Percentiles rank a stretch among this genome's conserved stretches.
Conservation (phyloP, 2,797 vertebrate species). For the Brachymystax lenok region DNA sequence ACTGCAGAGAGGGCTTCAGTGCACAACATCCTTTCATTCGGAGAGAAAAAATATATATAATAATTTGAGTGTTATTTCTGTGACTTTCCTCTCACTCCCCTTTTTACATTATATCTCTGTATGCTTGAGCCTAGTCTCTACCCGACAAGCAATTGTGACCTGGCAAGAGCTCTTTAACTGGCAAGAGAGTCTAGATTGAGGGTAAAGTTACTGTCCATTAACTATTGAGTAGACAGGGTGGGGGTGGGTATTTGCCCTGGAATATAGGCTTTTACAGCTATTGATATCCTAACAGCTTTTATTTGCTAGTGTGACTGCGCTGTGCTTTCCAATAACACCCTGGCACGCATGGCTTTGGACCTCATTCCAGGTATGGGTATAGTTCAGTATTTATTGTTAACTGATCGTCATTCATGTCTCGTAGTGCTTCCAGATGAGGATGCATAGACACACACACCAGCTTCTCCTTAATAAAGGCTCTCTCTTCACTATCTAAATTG, state of each 20-base stretch:
- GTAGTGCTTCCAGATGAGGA: not conserved
- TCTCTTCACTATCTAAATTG: not conserved
- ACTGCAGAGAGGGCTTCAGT: not conserved
- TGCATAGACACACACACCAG: not conserved
- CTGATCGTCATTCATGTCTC: not conserved
- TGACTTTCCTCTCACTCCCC: not conserved
- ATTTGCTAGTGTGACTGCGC: not conserved
- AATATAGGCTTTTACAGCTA: not conserved
- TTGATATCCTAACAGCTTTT: not conserved
- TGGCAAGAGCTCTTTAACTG: not conserved
- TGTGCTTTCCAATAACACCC: not conserved
- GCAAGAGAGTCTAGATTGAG: not conserved
- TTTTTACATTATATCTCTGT: not conserved
- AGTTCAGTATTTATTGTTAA: not conserved
- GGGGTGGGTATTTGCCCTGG: too few species aligned
- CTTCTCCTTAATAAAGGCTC: not conserved
- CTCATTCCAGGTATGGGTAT: not conserved
- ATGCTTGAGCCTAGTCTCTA: not conserved
- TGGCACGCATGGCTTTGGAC: not conserved
- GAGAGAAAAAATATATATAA: not conserved
- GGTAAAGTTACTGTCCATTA: not conserved
- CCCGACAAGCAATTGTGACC: not conserved
- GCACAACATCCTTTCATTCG: not conserved
- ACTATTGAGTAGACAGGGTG: not conserved
- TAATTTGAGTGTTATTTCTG: not conserved